A percentile compares a stretch with the other conserved stretches of the same genome.
Conservation (phyloP, 64 coral and sea anemone species). For the Porites lutea region DNA sequence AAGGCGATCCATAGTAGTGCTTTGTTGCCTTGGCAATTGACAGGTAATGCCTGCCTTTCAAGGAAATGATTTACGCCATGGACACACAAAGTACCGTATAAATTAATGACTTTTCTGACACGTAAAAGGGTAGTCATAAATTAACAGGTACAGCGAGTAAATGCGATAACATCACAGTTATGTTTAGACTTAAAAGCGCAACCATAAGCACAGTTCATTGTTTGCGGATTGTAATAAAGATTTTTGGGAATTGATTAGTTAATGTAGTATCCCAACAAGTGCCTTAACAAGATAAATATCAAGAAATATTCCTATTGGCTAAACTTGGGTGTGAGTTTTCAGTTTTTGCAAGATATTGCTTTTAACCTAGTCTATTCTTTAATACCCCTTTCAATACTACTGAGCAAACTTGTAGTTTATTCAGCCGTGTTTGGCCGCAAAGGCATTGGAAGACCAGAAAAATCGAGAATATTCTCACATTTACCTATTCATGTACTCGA, state of each 20-base stretch:
- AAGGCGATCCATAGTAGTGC: background rate
- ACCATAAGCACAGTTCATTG: background rate
- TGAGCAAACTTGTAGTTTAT: background rate
- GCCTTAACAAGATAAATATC: background rate
- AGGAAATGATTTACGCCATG: background rate
- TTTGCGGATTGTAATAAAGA: background rate
- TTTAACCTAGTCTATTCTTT: background rate
- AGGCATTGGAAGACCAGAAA: no score
- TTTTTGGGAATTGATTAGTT: no score
- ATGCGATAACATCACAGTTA: background rate
- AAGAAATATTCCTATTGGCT: background rate
- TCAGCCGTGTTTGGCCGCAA: background rate
- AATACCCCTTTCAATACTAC: background rate
- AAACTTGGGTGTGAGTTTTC: background rate
- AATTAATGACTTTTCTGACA: conserved; percentile 35
- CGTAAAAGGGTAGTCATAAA: background rate
- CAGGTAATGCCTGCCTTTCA: background rate
- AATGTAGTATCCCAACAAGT: no score
- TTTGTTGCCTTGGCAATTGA: background rate
- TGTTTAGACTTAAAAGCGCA: background rate
- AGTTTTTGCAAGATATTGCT: background rate
- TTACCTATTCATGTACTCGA: no score
- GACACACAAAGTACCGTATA: background rate
- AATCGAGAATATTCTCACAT: no score
- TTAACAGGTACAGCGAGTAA: background rate